phyloP scores from a whole-genome alignment of 2,888 invertebrate genomes.

The Pachliopta kotzebuea region DNA sequence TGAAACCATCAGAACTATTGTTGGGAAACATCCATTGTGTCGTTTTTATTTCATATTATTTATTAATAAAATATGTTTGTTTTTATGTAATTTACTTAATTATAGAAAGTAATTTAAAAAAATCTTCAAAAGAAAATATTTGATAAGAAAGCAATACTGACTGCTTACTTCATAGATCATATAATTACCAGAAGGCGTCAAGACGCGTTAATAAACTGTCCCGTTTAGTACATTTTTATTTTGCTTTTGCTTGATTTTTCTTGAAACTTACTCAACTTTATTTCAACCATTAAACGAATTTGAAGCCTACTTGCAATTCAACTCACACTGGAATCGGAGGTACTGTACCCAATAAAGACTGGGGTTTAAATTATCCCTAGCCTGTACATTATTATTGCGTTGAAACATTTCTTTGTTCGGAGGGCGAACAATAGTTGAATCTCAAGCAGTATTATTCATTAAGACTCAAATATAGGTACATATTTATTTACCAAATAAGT shows the following conservation, averaged over 20 bases:
- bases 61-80: constrained; percentile 3
- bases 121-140: background rate
- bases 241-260: background rate
- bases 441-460: background rate
- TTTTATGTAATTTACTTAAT: too few relatives aligned
- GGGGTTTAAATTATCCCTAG: constrained; percentile 9
- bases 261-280: background rate
- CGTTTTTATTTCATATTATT: constrained; percentile 9
- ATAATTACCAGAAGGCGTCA: too few relatives aligned
- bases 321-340: constrained; percentile 3
- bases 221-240: background rate
- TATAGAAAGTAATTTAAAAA: too few relatives aligned
- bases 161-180: too few relatives aligned
- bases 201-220: background rate
- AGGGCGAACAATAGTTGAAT: background rate
- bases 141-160: too few relatives aligned
- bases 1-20: constrained; percentile 11
- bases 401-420: constrained; percentile 12
- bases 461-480: background rate
- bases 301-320: constrained; percentile 5
- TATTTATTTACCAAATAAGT: too few relatives aligned
- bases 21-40: constrained; percentile 5
- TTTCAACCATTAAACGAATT: background rate
- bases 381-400: constrained; percentile 4
- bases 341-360: constrained; percentile 2